A percentile compares a stretch with the other conserved stretches of the same genome.
phyloP scores from a whole-genome alignment of 2,113 vertebrate genomes.

The Tachysurus vachellii region DNA sequence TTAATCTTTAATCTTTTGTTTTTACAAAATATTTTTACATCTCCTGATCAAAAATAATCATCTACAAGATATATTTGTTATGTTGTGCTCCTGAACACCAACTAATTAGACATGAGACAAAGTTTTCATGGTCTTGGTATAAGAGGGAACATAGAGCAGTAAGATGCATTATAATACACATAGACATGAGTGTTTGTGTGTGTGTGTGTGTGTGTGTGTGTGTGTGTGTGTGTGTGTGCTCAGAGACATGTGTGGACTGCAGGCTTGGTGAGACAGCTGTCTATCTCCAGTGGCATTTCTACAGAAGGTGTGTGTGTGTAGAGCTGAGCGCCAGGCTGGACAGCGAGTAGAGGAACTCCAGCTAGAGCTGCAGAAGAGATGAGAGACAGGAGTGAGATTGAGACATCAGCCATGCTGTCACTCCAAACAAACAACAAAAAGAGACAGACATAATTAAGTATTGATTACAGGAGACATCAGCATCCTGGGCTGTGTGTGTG shows the following conservation, averaged over 20 bases:
- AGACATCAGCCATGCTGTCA: background rate
- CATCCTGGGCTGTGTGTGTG: background rate
- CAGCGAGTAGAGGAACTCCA: conserved; percentile 51
- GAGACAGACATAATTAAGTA: background rate
- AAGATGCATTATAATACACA: background rate
- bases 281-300: conserved; percentile 45
- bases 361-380: conserved; percentile 53
- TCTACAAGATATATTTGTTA: no score
- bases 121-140: background rate
- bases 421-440: background rate
- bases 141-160: background rate
- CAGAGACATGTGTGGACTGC: conserved; percentile 55
- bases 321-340: conserved; percentile 63
- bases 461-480: background rate
- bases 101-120: background rate
- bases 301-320: conserved; percentile 55
- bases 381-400: conserved; percentile 1
- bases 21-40: background rate
- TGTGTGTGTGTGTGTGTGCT: conserved; percentile 24
- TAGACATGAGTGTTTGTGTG: background rate
- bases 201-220: background rate
- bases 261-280: conserved; percentile 54
- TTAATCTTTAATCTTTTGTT: background rate
- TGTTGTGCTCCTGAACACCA: background rate
- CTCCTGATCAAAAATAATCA: background rate